phyloP scores from a whole-genome alignment of 2,888 invertebrate species.

The Pachymerium ferrugineum region DNA sequence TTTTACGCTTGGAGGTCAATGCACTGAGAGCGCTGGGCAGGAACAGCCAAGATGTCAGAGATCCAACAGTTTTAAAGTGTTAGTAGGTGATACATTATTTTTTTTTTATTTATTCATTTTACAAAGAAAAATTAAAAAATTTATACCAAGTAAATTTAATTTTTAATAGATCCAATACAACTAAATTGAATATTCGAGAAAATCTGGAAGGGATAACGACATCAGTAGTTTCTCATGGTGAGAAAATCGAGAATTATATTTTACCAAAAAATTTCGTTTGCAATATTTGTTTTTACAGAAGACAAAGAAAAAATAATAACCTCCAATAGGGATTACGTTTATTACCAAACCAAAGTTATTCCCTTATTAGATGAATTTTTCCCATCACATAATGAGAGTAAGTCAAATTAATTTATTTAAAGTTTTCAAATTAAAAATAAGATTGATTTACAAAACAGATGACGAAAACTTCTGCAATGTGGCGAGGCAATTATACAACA shows the following conservation, averaged over 20 bases:
- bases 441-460: not conserved
- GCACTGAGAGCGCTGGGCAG: too few species aligned
- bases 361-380: conserved; percentile 26
- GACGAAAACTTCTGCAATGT: conserved; percentile 12
- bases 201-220: not conserved
- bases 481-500: not conserved
- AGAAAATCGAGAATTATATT: too few species aligned
- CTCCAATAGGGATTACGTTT: not conserved
- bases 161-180: not conserved
- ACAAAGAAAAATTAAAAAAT: too few species aligned
- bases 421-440: too few species aligned
- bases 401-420: not conserved
- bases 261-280: too few species aligned
- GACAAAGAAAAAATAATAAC: not conserved
- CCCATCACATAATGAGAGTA: not conserved
- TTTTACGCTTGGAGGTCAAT: not conserved
- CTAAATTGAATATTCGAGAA: not conserved
- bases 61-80: not conserved
- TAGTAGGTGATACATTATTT: not conserved
- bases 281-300: too few species aligned
- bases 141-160: too few species aligned
- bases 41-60: too few species aligned
- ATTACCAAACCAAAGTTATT: conserved; percentile 27
- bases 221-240: not conserved
- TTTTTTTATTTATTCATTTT: not conserved